phyloP scores from a whole-genome alignment of 2,888 invertebrate species.

The Thysanoteuthis rhombus region DNA sequence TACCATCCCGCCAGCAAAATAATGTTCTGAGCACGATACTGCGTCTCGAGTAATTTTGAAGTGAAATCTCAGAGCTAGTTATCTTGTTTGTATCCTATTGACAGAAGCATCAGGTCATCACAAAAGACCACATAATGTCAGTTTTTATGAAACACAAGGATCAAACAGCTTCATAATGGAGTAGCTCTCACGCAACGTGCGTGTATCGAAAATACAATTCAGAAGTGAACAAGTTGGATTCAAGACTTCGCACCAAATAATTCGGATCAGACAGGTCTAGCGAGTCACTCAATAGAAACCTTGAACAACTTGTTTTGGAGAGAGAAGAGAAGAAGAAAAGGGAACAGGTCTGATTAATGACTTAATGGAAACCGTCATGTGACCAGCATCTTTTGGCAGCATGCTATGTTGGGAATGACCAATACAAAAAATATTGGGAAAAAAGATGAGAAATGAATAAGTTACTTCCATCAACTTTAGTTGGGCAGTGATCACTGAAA shows the following conservation, averaged over 20 bases:
- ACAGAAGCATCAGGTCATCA: not conserved
- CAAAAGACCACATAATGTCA: not conserved
- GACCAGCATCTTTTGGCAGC: no score
- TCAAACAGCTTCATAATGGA: not conserved
- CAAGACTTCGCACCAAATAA: not conserved
- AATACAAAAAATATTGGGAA: no score
- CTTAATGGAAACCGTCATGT: no score
- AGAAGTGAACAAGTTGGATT: not conserved
- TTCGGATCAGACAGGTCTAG: not conserved
- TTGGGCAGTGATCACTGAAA: no score
- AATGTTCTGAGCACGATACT: not conserved
- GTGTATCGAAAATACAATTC: not conserved
- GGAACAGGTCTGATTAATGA: no score
- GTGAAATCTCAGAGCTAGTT: not conserved
- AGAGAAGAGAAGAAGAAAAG: no score
- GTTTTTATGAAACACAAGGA: not conserved
- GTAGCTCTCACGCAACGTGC: not conserved
- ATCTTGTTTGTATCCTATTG: not conserved
- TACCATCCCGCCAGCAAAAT: no score
- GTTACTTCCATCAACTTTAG: no score
- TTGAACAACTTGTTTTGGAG: no score
- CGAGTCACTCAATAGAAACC: no score
- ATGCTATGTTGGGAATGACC: no score
- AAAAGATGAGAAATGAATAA: no score
- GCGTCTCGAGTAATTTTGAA: not conserved